Evolutionary conservation across 1,140 invertebrate species (phyloP), one percentile per base, ranked within the genome.

Genomic region (Cotesia vestalis): DNA sequence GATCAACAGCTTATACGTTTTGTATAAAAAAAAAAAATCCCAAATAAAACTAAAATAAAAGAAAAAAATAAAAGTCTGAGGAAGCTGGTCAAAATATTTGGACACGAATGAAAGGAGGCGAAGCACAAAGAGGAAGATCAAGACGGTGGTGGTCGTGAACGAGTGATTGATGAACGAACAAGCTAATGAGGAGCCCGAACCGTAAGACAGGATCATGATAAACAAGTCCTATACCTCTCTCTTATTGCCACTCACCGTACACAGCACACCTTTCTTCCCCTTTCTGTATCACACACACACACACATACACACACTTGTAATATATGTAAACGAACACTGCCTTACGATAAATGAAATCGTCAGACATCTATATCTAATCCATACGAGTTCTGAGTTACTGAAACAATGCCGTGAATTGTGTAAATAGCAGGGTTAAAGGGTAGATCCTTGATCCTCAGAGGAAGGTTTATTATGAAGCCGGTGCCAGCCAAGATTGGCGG

Each of bases 91-190:
- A 34, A 71, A 71, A 71, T 71, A 71, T 71, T 71, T 71, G 69
- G 66, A 68, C 71, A 75, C 62, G 71, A 72, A 62, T 62, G 57
- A 62, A 66, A 68, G 69, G 14, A 51, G 35, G 36, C 60, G 59
- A 64, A 70, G 70, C 64, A 61, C 59, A 69, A 66, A 63, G 61
- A 66, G 14, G 14, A 46, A 66, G 68, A 62, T 57, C 11, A 11
- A 46, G 40, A 46, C 40, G 40, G 5, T 46, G 40, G 40, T 46
- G 40, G 40, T 46, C 40, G 40, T 46, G 8, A 46, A 46, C 40
- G 85, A 85, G 85, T 86, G 85, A 86, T 86, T 86, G 84, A 86
- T 86, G 84, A 86, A 81, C 78, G 74, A 80, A 72, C 82, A 77
- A 79, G 81, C 85, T 86, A 86, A 86, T 86, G 85, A 86, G 84